phyloP scores from a whole-genome alignment of 2,113 vertebrate species.

The Heterotilapia buettikoferi region DNA sequence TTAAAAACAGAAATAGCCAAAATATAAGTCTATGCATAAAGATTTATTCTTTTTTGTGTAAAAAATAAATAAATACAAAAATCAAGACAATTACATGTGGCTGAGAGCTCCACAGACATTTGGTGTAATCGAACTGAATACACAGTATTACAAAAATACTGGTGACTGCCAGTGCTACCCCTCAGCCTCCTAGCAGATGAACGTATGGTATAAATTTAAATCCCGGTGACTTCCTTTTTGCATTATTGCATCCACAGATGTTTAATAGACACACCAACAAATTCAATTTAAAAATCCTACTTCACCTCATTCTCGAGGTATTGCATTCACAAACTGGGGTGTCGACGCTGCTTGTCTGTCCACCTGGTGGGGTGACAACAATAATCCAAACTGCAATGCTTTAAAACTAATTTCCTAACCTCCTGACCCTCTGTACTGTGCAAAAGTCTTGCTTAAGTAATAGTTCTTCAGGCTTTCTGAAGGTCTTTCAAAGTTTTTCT shows the following conservation, averaged over 20 bases:
- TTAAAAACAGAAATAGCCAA: background rate
- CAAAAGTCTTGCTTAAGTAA: rapidly evolving
- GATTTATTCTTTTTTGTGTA: background rate
- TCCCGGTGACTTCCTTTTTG: background rate
- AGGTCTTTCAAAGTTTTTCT: background rate
- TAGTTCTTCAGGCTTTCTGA: rapidly evolving
- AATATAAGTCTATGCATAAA: background rate
- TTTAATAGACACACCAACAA: rapidly evolving
- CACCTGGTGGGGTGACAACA: background rate
- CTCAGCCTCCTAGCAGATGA: rapidly evolving
- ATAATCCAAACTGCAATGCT: background rate
- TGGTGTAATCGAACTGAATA: background rate
- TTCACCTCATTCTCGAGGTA: background rate
- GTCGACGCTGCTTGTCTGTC: background rate
- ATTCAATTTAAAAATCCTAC: background rate
- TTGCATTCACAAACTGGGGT: background rate
- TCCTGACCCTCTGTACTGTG: background rate
- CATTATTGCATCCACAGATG: background rate
- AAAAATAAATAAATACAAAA: background rate
- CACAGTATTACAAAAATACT: background rate
- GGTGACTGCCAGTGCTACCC: background rate
- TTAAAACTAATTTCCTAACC: background rate
- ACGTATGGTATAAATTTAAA: rapidly evolving
- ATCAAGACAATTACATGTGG: background rate
- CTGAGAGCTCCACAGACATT: background rate